Percentiles rank a stretch among this genome's conserved stretches.
These are phyloP conservation scores for Brachycybe producta DNA, from an alignment of 2,888 invertebrate genomes.

Conservation along the genomic window DNA sequence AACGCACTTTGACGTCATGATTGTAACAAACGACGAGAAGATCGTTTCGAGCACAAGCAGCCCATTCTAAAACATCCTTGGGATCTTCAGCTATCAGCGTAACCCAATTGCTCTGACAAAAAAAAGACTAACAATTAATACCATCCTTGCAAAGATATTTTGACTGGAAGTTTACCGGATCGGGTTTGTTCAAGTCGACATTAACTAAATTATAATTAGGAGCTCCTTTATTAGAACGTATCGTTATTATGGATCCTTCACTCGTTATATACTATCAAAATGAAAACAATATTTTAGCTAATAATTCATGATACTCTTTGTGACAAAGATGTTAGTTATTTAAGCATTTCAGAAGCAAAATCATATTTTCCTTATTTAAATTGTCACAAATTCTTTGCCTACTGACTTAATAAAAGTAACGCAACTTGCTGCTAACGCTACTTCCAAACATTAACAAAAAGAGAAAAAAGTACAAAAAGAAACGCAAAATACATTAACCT, in stretches of 20 bases:
- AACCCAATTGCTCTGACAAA: constrained; percentile 58
- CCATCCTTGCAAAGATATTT: constrained; percentile 1
- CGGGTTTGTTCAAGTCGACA: constrained; percentile 43
- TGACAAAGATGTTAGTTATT: not conserved
- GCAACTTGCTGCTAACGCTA: no score
- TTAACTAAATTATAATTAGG: constrained; percentile 78
- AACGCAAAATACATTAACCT: constrained; percentile 44
- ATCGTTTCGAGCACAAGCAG: constrained; percentile 65
- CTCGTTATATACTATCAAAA: constrained; percentile 72
- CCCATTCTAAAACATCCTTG: constrained; percentile 82
- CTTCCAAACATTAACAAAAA: not conserved
- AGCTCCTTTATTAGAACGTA: constrained; percentile 86
- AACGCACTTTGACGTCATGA: constrained; percentile 76
- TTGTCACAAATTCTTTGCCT: no score
- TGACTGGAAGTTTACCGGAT: constrained; percentile 37
- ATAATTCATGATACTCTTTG: not conserved
- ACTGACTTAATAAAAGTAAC: no score
- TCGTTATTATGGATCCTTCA: constrained; percentile 62
- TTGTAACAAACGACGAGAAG: constrained; percentile 79
- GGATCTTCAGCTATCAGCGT: constrained; percentile 70
- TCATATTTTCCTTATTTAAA: no score
- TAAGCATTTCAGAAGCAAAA: not conserved
- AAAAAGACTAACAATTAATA: constrained; percentile 9
- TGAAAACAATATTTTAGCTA: not conserved
- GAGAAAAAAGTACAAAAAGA: not conserved